Percentiles rank a stretch among this genome's conserved stretches.
Evolutionary conservation across 1,140 invertebrate genomes (phyloP).

Genomic region (Papilio machaon): DNA sequence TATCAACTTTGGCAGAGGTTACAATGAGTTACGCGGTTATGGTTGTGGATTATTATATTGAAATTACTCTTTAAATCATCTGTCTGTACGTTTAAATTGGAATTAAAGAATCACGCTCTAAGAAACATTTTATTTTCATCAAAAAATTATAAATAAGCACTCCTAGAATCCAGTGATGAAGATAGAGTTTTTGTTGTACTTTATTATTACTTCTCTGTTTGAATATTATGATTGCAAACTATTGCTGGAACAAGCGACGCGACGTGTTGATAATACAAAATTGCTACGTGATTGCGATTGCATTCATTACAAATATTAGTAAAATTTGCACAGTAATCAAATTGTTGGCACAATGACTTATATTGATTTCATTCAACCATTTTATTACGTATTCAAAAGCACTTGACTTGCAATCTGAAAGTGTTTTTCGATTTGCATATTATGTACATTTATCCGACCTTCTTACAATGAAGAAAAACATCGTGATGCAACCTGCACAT

Average conservation of each 20-base stretch:
- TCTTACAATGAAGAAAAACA: no score
- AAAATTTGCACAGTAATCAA: neutral
- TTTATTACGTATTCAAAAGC: neutral
- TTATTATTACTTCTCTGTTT: neutral
- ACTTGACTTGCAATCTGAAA: no score
- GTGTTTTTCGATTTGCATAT: no score
- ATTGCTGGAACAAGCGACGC: neutral
- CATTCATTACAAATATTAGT: neutral
- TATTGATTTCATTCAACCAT: neutral
- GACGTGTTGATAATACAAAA: constrained; percentile 19
- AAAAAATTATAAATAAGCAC: neutral
- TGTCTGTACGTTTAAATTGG: neutral
- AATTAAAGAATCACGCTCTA: neutral
- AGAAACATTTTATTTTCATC: neutral
- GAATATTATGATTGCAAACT: neutral
- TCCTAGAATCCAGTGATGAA: no score
- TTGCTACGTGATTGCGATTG: neutral
- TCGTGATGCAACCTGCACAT: no score
- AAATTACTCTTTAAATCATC: neutral
- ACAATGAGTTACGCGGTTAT: neutral
- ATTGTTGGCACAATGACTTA: neutral
- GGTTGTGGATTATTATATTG: neutral
- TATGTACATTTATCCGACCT: no score
- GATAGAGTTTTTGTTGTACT: neutral
- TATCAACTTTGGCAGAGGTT: neutral